Evolutionary conservation across 1,140 invertebrate genomes (phyloP), one percentile per base, ranked within the genome.

Genomic region (Saxidomus purpurata): DNA sequence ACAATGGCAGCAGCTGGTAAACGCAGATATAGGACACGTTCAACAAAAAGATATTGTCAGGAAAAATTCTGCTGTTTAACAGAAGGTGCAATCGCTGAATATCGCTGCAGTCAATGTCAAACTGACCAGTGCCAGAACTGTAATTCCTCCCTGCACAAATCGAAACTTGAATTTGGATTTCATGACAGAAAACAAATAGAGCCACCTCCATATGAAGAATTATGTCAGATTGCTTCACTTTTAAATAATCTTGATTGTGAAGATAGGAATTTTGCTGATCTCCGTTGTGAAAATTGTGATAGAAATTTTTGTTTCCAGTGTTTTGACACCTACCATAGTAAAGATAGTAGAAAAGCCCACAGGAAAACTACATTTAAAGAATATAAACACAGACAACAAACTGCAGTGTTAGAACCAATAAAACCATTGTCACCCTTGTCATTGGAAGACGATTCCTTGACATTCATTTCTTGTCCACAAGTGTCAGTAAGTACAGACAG

Each of bases 61-160:
- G 95, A 95, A 88, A 94, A 94, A 82, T 93, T 94, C 28, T 93
- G 92, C 81, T 95, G 95, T 88, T 88, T 90, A 81, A 90, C 91
- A 22, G 92, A 93, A 25, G 76, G 90, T 13, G 90, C 94, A 38
- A 91, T 94, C 86, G 96, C 96, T n/a, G 61, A 85, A 47, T 95
- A 90, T 82, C 63, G 89, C 49, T 96, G 96, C 92, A 90, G 92
- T 38, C 92, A 96, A 40, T 96, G 96, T 90, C 92, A 92, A 22
- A 94, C 95, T 43, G 89, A 94, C 34, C 96, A 96, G 82, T 96
- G 96, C 91, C 34, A 91, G 71, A 90, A 92, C 28, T 96, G 96
- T 91, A 95, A 95, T 86, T 90, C 90, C 31, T 82, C 93, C 31
- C 90, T 96, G n/a, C 96, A 96, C 89, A 93, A 94, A 74, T 92